These are phyloP conservation scores for Prietella phreatophila DNA, from an alignment of 2,113 vertebrate species.

Conservation along the genomic window DNA sequence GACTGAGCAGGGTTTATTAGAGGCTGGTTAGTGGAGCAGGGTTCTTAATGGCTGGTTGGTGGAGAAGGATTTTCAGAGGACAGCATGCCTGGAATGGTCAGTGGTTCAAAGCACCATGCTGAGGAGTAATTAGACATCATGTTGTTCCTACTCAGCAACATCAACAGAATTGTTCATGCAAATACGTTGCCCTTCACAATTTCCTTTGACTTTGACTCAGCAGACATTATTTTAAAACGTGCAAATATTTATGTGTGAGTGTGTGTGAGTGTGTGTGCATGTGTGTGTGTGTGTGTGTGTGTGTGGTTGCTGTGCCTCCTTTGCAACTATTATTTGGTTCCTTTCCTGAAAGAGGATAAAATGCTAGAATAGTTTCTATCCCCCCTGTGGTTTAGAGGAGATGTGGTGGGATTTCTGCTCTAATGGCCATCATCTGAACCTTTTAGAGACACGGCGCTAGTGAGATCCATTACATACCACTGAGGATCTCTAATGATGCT, in stretches of 20 bases:
- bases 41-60: background rate
- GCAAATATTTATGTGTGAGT: background rate
- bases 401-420: conserved; percentile 10
- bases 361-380: background rate
- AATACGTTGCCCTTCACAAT: background rate
- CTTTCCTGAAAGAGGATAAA: conserved; percentile 14
- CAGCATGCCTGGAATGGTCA: background rate
- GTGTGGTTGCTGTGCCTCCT: background rate
- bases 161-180: background rate
- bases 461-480: conserved; percentile 25
- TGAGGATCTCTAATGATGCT: conserved; percentile 64
- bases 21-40: background rate
- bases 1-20: background rate
- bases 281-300: background rate
- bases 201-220: background rate
- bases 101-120: background rate
- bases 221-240: background rate
- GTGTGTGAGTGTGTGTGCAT: background rate
- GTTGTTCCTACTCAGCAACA: background rate
- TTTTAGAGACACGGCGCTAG: conserved; percentile 9
- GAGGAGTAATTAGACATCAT: background rate
- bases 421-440: conserved; percentile 31
- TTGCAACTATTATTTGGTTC: conserved; percentile 17
- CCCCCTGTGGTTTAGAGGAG: conserved; percentile 17
- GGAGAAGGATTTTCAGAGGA: background rate